Evolutionary conservation across 2,888 invertebrate species (phyloP).

Genomic region (Bugulina stolonifera): DNA sequence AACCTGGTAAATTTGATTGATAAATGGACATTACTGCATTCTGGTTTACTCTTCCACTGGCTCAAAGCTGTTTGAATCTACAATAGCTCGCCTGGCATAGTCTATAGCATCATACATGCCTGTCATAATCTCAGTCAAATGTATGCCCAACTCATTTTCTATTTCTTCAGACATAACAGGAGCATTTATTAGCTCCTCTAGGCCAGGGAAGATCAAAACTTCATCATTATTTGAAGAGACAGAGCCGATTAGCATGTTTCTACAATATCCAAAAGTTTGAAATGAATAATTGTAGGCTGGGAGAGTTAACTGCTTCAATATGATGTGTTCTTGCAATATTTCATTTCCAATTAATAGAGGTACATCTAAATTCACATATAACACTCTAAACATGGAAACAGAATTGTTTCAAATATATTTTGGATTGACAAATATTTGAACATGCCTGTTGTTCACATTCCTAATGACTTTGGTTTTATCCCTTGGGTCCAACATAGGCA

Average conservation of each 20-base stretch:
- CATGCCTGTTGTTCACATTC: conserved; percentile 19
- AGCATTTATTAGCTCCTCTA: not conserved
- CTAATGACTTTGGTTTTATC: conserved; percentile 2
- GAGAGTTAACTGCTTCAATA: too few relatives aligned
- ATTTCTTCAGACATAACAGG: not conserved
- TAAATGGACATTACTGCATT: too few relatives aligned
- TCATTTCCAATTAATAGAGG: too few relatives aligned
- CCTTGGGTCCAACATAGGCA: conserved; percentile 5
- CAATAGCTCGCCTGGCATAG: not conserved
- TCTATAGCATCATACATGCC: not conserved
- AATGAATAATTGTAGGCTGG: too few relatives aligned
- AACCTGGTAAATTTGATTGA: too few relatives aligned
- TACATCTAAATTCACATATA: too few relatives aligned
- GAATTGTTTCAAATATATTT: too few relatives aligned
- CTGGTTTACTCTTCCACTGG: too few relatives aligned
- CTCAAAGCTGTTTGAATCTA: not conserved
- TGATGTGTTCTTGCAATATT: too few relatives aligned
- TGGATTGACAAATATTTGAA: too few relatives aligned
- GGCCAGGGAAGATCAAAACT: not conserved
- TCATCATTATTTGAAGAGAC: not conserved
- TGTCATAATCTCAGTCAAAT: conserved; percentile 3
- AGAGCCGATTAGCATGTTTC: not conserved
- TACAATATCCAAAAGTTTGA: too few relatives aligned
- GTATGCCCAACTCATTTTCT: not conserved
- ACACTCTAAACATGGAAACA: too few relatives aligned